These are phyloP conservation scores for Prionailurus bengalensis DNA, from an alignment of 2,113 vertebrate species.

Conservation along the genomic window DNA sequence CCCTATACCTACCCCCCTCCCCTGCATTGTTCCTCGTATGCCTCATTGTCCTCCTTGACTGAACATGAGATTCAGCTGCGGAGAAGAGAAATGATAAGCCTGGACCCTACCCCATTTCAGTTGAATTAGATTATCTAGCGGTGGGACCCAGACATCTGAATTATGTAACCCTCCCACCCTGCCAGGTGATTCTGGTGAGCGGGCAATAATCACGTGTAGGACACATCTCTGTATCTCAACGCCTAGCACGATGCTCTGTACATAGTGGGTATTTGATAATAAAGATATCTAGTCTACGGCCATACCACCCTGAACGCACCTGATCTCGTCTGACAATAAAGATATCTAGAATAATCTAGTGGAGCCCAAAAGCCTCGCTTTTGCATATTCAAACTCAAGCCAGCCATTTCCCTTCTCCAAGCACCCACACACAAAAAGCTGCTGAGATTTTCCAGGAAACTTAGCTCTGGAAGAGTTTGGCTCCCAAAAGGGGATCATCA, in stretches of 20 bases:
- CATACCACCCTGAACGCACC: too few species aligned
- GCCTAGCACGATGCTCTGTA: not conserved
- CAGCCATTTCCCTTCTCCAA: not conserved
- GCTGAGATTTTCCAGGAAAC: not conserved
- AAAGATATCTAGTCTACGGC: not conserved
- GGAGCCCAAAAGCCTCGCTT: not conserved
- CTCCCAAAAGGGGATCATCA: not conserved
- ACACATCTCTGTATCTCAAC: not conserved
- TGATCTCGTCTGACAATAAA: not conserved
- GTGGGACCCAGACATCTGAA: not conserved
- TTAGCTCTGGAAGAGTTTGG: not conserved
- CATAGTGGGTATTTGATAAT: not conserved
- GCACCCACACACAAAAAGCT: not conserved
- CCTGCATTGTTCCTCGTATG: not conserved
- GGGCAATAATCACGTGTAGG: not conserved
- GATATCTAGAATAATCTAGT: constrained; percentile 28
- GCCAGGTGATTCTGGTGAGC: not conserved
- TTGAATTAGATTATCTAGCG: not conserved
- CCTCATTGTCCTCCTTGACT: not conserved
- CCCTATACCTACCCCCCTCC: not conserved
- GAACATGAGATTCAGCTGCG: not conserved
- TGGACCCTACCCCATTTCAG: not conserved
- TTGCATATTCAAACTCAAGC: not conserved
- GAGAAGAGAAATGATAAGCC: not conserved
- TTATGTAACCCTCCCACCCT: not conserved